phyloP scores from a whole-genome alignment of 2,888 invertebrate species.

The Exocentrus adspersus region DNA sequence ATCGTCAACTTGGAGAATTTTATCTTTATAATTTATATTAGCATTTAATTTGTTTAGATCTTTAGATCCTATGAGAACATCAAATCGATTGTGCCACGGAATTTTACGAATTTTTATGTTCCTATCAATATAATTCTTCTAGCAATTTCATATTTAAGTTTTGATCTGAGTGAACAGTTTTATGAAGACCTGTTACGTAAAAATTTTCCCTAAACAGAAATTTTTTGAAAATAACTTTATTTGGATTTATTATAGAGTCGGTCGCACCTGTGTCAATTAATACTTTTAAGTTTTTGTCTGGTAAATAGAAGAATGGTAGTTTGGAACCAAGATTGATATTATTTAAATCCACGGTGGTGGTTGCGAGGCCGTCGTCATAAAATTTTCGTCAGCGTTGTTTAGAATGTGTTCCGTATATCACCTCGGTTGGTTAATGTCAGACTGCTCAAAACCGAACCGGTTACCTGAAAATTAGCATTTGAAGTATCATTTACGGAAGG shows the following conservation, averaged over 20 bases:
- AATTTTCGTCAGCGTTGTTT: too few relatives aligned
- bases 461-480: too few relatives aligned
- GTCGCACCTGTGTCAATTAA: slow-evolving; percentile 31
- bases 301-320: slow-evolving; percentile 32
- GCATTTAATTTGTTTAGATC: slow-evolving; percentile 3
- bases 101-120: not conserved
- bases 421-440: too few relatives aligned
- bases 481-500: too few relatives aligned
- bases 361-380: not conserved
- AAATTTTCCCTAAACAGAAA: not conserved
- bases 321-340: slow-evolving; percentile 27
- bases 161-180: not conserved
- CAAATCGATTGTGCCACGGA: slow-evolving; percentile 3
- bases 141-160: not conserved
- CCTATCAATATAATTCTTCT: not conserved
- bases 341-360: not conserved
- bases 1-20: slow-evolving; percentile 2
- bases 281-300: slow-evolving; percentile 17
- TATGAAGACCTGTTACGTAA: not conserved
- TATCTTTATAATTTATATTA: slow-evolving; percentile 12
- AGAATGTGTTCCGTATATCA: too few relatives aligned
- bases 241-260: slow-evolving; percentile 23
- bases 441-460: too few relatives aligned
- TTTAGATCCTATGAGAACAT: not conserved
- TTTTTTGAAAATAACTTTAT: slow-evolving; percentile 20